phyloP scores from a whole-genome alignment of 2,797 vertebrate species.

The Betta splendens region DNA sequence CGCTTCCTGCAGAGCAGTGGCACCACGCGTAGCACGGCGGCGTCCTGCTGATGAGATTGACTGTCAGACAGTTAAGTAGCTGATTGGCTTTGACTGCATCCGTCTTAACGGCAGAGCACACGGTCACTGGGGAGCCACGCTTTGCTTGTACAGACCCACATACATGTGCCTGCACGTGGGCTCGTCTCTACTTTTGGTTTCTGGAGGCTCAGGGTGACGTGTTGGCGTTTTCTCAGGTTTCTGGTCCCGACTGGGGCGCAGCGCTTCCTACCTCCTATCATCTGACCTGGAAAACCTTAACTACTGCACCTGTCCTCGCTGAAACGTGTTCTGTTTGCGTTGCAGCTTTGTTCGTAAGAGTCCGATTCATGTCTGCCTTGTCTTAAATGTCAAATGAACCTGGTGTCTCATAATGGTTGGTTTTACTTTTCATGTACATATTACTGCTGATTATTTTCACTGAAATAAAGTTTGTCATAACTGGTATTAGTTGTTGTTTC shows the following conservation, averaged over 20 bases:
- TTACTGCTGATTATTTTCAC: conserved; percentile 52
- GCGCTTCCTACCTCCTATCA: conserved; percentile 79
- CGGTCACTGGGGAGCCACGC: conserved; percentile 21
- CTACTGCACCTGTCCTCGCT: conserved; percentile 64
- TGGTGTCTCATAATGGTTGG: conserved; percentile 28
- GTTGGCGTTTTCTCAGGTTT: conserved; percentile 77
- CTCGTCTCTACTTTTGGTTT: conserved; percentile 57
- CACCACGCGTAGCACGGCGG: conserved; percentile 34
- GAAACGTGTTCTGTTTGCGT: conserved; percentile 51
- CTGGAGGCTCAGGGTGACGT: conserved; percentile 60
- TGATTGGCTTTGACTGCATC: conserved; percentile 43
- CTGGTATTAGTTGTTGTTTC: conserved; percentile 44
- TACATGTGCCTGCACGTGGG: conserved; percentile 50
- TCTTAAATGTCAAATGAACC: conserved; percentile 41
- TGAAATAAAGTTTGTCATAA: conserved; percentile 55
- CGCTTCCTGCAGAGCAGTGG: conserved; percentile 23
- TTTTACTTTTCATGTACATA: conserved; percentile 57
- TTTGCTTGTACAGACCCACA: conserved; percentile 26
- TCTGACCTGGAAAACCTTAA: conserved; percentile 74
- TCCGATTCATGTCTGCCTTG: conserved; percentile 38
- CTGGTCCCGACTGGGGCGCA: conserved; percentile 54
- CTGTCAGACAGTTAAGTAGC: conserved; percentile 23
- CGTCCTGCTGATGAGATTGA: conserved; percentile 21
- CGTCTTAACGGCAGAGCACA: conserved; percentile 15
- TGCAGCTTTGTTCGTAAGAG: conserved; percentile 36